Evolutionary conservation across 1,140 invertebrate genomes (phyloP).

Genomic region (Teleogryllus occipitalis): DNA sequence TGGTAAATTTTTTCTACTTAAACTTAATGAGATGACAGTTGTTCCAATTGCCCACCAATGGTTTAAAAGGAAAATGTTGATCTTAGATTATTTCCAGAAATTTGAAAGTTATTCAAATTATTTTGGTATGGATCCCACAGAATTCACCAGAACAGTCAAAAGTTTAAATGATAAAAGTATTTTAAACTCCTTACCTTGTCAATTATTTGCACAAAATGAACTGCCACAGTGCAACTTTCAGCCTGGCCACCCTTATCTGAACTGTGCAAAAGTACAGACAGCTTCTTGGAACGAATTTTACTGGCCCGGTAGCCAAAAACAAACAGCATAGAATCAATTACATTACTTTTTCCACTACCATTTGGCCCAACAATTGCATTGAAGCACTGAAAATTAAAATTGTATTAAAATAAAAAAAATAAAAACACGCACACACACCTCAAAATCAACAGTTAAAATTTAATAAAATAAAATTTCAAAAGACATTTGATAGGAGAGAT

Average conservation of each 20-base stretch:
- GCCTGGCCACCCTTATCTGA: conserved; percentile 76
- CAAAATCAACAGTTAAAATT: background rate
- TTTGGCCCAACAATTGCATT: conserved; percentile 97
- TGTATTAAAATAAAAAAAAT: conserved; percentile 13
- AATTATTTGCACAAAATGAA: conserved; percentile 86
- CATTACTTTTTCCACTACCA: conserved; percentile 99
- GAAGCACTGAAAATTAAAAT: conserved; percentile 65
- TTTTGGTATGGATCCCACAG: no score
- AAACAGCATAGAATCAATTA: conserved; percentile 99
- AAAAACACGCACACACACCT: background rate
- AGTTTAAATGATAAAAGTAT: no score
- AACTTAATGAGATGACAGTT: no score
- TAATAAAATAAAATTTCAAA: conserved; percentile 11
- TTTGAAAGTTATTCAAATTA: no score
- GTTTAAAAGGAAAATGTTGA: no score
- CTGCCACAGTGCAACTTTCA: conserved; percentile 73
- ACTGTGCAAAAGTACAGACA: conserved; percentile 89
- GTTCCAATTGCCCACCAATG: no score
- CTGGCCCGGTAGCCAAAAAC: conserved; percentile 95
- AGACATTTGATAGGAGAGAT: conserved; percentile 11
- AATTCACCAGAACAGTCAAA: no score
- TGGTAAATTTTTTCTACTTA: no score
- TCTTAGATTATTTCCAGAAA: no score
- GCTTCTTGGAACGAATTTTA: conserved; percentile 94
- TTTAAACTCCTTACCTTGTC: conserved; percentile 49